A percentile compares a stretch with the other conserved stretches of the same genome.
Evolutionary conservation across 2,113 vertebrate species (phyloP).

Genomic region (Eulacestoma nigropectus): DNA sequence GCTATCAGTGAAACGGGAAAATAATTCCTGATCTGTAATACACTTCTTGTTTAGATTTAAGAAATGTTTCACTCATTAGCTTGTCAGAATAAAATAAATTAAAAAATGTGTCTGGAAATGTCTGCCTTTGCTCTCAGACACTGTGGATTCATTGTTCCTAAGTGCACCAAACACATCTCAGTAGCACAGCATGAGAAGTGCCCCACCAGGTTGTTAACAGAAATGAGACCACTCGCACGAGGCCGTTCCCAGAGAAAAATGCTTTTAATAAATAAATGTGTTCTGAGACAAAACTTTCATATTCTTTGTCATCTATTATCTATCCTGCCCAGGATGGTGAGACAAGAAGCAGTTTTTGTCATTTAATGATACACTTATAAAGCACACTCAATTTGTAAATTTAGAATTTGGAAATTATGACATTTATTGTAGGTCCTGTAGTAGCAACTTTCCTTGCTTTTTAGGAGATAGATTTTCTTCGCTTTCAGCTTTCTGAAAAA

Average conservation of each 20-base stretch:
- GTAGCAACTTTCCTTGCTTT: background rate
- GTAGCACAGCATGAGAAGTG: fast-evolving
- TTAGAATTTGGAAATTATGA: background rate
- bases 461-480: background rate
- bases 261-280: background rate
- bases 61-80: background rate
- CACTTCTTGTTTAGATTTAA: background rate
- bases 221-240: background rate
- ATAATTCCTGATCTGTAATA: background rate
- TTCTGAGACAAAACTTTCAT: background rate
- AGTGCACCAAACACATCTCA: background rate
- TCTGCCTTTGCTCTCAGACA: background rate
- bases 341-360: background rate
- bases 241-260: background rate
- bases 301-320: background rate
- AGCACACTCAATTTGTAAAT: background rate
- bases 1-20: background rate
- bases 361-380: background rate
- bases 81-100: background rate
- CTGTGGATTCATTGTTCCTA: background rate
- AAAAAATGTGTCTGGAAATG: background rate
- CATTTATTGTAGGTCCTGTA: background rate
- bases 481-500: background rate
- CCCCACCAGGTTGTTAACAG: background rate
- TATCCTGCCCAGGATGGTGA: background rate